Evolutionary conservation across 2,888 invertebrate species (phyloP), one percentile per base, ranked within the genome.

Genomic region (Eupithecia exiguata): DNA sequence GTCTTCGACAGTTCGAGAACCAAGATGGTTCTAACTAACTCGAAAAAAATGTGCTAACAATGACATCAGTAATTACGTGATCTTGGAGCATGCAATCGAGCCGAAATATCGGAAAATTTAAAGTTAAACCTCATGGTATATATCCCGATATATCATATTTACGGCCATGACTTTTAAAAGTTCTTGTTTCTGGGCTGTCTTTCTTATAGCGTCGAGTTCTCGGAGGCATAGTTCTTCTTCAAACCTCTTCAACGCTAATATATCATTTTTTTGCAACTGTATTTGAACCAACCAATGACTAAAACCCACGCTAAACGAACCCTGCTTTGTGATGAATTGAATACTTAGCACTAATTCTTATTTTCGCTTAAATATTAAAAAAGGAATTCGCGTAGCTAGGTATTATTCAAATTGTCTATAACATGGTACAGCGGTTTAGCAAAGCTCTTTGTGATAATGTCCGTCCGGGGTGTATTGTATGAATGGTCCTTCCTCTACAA

Each of bases 371-470:
- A 6, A 46, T 46, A 21, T 0, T 49, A 21, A 9, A 49, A 53
- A 4, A 3, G 10, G 21, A 21, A 53, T 10, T 10, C 12, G 25
- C 25, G 53, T 49, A n/a, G 16, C 53, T 49, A 58, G 5, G 58
- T 58, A 58, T 21, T 12, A 53, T 21, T 53, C 53, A 12, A 53
- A 21, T 21, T 58, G 14, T 1, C 5, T 58, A 58, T 14, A 25
- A 25, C 5, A 25, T 58, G 49, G 21, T 53, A 21, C 58, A 1
- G 25, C 14, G 12, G 25, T 58, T 25, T 25, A 58, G 58, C 25
- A 58, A 58, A 58, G 58, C 58, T 58, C 58, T 58, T 58, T 58
- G 58, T 58, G 25, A 58, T 14, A 25, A 58, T 25, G 58, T 25
- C 58, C 25, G 5, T 58, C 21, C 58, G 58, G n/a, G 10, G 53